phyloP scores from a whole-genome alignment of 2,797 vertebrate species.

The Sparus aurata region DNA sequence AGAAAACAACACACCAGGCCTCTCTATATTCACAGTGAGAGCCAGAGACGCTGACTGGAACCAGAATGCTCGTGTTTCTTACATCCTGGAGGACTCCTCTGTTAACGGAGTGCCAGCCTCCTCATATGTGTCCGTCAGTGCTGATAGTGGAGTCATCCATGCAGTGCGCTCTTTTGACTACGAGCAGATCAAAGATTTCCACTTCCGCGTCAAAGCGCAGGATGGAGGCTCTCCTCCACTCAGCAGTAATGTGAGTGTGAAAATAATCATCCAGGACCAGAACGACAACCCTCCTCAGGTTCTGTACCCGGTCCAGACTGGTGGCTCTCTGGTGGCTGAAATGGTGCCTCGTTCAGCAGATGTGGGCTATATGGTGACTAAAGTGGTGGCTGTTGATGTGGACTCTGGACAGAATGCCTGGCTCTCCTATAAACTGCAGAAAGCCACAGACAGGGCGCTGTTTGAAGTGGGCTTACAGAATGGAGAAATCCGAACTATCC shows the following conservation, averaged over 20 bases:
- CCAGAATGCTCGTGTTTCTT: too few species aligned
- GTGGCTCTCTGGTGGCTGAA: conserved; percentile 86
- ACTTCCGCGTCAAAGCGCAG: conserved; percentile 70
- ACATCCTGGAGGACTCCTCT: too few species aligned
- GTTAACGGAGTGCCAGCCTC: too few species aligned
- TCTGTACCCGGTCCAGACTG: conserved; percentile 83
- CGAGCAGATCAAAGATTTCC: conserved; percentile 78
- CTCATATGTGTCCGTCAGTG: not conserved
- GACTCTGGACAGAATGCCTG: conserved; percentile 88
- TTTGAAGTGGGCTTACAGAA: conserved; percentile 87
- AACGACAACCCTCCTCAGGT: conserved; percentile 70
- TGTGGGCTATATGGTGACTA: conserved; percentile 89
- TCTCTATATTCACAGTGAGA: too few species aligned
- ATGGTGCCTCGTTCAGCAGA: conserved; percentile 86
- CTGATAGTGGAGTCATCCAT: conserved; percentile 10
- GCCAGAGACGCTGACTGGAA: too few species aligned
- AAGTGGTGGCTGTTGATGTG: conserved; percentile 88
- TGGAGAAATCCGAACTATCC: conserved; percentile 86
- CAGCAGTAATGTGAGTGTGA: conserved; percentile 71
- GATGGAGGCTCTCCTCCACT: conserved; percentile 78
- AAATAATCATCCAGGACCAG: conserved; percentile 81
- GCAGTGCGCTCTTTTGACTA: conserved; percentile 79
- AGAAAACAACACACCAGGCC: too few species aligned
- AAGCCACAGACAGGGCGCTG: conserved; percentile 83
- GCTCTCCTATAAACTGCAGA: conserved; percentile 85